Evolutionary conservation across 1,140 invertebrate genomes (phyloP).

Genomic region (Leptopilina clavipes): DNA sequence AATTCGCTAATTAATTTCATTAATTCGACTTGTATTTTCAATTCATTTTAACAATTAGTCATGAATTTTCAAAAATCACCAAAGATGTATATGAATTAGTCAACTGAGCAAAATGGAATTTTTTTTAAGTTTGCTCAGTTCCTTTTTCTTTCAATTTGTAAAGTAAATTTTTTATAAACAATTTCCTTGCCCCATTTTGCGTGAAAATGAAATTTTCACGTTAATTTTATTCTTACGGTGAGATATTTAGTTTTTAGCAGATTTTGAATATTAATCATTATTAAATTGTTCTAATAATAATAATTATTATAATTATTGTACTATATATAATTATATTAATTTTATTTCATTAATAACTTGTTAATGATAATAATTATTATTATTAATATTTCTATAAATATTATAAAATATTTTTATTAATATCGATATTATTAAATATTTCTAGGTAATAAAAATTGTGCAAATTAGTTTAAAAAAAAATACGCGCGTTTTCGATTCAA

Average conservation of each 20-base stretch:
- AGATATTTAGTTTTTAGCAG: conserved; percentile 3
- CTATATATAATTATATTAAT: too few species aligned
- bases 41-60: too few species aligned
- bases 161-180: conserved; percentile 57
- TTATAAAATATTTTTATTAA: conserved; percentile 40
- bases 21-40: background rate
- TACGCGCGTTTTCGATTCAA: conserved; percentile 59
- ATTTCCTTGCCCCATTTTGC: conserved; percentile 60
- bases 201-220: conserved; percentile 54
- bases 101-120: too few species aligned
- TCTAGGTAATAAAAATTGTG: conserved; percentile 42
- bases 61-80: background rate
- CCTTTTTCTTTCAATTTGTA: too few species aligned
- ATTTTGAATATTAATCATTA: too few species aligned
- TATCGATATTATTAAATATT: conserved; percentile 30
- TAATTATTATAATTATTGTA: too few species aligned
- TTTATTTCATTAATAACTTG: too few species aligned
- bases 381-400: background rate
- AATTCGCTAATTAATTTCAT: background rate
- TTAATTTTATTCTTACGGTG: too few species aligned
- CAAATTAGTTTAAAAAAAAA: conserved; percentile 47
- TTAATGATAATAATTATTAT: too few species aligned
- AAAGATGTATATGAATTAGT: too few species aligned
- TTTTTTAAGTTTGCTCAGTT: too few species aligned
- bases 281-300: too few species aligned